Evolutionary conservation across 2,113 vertebrate genomes (phyloP).

Genomic region (Mobula birostris): DNA sequence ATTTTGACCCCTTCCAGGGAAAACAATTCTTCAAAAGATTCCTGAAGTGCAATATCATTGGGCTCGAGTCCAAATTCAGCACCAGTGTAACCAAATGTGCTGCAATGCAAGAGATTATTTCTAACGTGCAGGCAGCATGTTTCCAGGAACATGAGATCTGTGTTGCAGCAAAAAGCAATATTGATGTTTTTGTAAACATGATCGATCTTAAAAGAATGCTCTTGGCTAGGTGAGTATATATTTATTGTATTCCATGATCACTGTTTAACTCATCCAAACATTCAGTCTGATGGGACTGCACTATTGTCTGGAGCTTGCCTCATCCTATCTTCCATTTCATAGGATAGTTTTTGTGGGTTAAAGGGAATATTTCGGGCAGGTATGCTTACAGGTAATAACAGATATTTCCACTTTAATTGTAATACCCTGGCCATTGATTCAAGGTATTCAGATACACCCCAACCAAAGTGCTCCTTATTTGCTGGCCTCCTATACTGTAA

Average conservation of each 20-base stretch:
- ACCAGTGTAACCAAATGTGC: neutral
- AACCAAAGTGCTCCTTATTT: no score
- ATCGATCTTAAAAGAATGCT: neutral
- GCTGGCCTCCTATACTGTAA: no score
- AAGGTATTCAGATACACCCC: no score
- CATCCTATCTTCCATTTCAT: no score
- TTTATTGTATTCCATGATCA: neutral
- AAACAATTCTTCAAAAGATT: slow-evolving; percentile 20
- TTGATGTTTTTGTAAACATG: neutral
- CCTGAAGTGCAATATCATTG: slow-evolving; percentile 21
- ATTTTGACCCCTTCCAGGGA: neutral
- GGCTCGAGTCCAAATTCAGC: slow-evolving; percentile 4
- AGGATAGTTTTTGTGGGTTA: no score
- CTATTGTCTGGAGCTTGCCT: no score
- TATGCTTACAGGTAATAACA: no score
- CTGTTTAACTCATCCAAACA: no score
- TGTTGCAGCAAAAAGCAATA: neutral
- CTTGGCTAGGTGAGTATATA: neutral
- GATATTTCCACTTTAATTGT: no score
- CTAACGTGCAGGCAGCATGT: neutral
- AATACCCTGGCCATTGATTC: no score
- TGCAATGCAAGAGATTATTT: slow-evolving; percentile 18
- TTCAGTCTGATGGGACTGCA: no score
- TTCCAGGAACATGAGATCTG: slow-evolving; percentile 18
- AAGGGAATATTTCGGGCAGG: no score